Base-by-base conservation (phyloP, 2,797 vertebrate species). In the Sciurus carolinensis region DNA sequence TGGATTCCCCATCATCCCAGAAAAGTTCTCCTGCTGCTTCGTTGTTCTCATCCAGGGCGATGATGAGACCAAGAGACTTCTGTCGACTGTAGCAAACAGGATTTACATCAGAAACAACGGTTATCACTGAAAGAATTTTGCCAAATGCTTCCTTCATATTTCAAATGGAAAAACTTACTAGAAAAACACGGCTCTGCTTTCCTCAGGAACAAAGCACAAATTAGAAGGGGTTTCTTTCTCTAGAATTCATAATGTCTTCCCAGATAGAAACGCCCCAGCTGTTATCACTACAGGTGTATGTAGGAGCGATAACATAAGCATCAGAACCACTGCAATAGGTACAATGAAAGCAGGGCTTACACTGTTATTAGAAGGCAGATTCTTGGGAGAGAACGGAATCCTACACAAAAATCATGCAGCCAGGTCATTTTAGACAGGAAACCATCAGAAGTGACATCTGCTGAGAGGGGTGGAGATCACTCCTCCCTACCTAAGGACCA, bases 1-100 rank as follows among this genome's bases (percentile, higher is more conserved):
- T 98, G 1, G 98, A 98, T 89, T 99, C 98, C 94, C 99, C 99
- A 66, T 99, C 99, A 97, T 99, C 99, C 99, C 99, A 99, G 98
- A 99, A 99, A 90, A 99, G 98, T 90, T 99, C 99, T 79, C 99
- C 99, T 95, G 96, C 98, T 75, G 99, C 99, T 90, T 98, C 93
- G 71, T 97, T 95, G 76, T 98, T 98, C 95, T 99, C 99, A 97
- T 99, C 99, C 69, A 99, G 98, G n/a, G 99, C 99, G 83, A 99
- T 82, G 87, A 99, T 99, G 94, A 99, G 98, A 91, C 99, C 99
- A 98, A 99, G 99, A 87, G 99, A 98, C 39, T 99, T 99, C 91
- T n/a, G 98, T 1, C 99, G 99, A 96, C 99, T 99, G 88, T 7
- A 94, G 64, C 28, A 86, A 92, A 91, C 5, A 84, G 94, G 62